Percentiles rank a stretch among this genome's conserved stretches.
Evolutionary conservation across 2,113 vertebrate genomes (phyloP).

Genomic region (Osmerus eperlanus): DNA sequence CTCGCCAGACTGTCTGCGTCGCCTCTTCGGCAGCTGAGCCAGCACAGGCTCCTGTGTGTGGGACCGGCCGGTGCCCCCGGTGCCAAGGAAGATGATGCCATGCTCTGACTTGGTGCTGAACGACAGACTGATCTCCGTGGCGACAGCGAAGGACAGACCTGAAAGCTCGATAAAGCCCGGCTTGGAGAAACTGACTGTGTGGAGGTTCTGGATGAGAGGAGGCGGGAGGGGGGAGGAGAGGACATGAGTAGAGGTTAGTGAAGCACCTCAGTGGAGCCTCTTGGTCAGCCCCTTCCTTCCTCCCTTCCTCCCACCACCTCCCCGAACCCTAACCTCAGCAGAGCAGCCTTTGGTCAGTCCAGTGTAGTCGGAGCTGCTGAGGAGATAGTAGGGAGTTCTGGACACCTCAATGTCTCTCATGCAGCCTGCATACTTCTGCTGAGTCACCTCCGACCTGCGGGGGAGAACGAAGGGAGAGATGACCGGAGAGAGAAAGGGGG

Average conservation of each 20-base stretch:
- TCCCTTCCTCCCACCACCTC: background rate
- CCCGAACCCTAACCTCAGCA: constrained; percentile 77
- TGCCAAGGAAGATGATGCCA: constrained; percentile 86
- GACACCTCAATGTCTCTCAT: constrained; percentile 95
- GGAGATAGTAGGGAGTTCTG: constrained; percentile 89
- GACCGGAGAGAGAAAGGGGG: too few relatives aligned
- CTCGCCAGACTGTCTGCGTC: constrained; percentile 81
- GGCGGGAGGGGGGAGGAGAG: background rate
- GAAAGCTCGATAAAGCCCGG: constrained; percentile 87
- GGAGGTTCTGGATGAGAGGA: constrained; percentile 79
- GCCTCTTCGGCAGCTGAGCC: constrained; percentile 71
- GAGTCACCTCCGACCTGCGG: constrained; percentile 85
- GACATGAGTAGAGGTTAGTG: too few relatives aligned
- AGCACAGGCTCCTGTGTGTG: constrained; percentile 17
- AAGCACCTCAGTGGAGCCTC: too few relatives aligned
- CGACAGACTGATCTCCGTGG: constrained; percentile 92
- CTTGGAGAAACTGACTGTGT: constrained; percentile 88
- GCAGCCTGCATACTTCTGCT: constrained; percentile 88
- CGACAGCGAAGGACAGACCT: constrained; percentile 72
- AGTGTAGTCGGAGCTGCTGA: constrained; percentile 91
- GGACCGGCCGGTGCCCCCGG: constrained; percentile 55
- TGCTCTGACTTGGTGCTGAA: constrained; percentile 91
- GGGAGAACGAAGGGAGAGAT: background rate
- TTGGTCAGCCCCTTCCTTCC: background rate
- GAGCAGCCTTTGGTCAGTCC: constrained; percentile 93